These are phyloP conservation scores for Vulpes vulpes DNA, from an alignment of 2,113 vertebrate species.

Conservation along the genomic window DNA sequence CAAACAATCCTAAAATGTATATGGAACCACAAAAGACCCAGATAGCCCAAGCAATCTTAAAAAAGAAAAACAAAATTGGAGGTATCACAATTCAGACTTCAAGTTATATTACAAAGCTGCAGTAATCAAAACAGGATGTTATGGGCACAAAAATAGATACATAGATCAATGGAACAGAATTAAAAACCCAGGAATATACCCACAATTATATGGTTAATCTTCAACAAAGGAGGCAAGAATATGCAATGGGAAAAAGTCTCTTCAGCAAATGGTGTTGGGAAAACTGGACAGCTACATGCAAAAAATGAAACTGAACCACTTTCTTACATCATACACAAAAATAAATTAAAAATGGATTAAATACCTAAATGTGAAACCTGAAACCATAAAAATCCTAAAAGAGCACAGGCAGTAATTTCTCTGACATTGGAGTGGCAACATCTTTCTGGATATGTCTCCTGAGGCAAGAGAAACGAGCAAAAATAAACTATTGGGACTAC, in stretches of 20 bases:
- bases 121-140: not conserved
- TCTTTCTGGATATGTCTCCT: not conserved
- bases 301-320: not conserved
- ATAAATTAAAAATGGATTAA: not conserved
- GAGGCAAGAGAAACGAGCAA: not conserved
- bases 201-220: not conserved
- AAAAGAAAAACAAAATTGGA: not conserved
- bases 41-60: not conserved
- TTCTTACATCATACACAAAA: not conserved
- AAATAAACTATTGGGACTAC: not conserved
- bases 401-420: not conserved
- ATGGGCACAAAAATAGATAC: not conserved
- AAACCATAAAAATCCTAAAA: not conserved
- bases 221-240: not conserved
- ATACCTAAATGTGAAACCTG: not conserved
- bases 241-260: not conserved
- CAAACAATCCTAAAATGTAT: not conserved
- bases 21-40: not conserved
- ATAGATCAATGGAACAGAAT: not conserved
- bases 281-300: not conserved
- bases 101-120: not conserved
- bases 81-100: not conserved
- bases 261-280: not conserved
- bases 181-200: not conserved
- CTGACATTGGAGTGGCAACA: not conserved